These are phyloP conservation scores for Chrosomus eos DNA, from an alignment of 2,797 vertebrate species.

Conservation along the genomic window DNA sequence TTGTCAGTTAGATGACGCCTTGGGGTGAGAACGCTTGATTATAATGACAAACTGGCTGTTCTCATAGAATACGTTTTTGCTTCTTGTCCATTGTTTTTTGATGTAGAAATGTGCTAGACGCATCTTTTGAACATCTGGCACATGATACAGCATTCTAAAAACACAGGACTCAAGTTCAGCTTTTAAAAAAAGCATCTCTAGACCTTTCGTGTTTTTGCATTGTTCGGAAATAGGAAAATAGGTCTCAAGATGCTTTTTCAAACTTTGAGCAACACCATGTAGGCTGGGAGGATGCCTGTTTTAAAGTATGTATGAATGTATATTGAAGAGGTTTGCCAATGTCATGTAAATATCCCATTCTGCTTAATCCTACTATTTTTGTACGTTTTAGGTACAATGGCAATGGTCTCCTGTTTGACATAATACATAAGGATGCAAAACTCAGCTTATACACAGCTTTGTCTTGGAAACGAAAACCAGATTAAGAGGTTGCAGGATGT, in stretches of 20 bases:
- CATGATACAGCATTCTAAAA: background rate
- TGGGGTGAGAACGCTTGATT: no score
- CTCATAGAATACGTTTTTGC: background rate
- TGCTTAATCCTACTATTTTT: background rate
- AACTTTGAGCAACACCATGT: background rate
- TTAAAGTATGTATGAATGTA: background rate
- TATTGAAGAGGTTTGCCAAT: background rate
- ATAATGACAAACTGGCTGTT: background rate
- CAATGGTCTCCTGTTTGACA: background rate
- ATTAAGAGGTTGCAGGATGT: background rate
- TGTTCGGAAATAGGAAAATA: background rate
- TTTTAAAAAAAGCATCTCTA: background rate
- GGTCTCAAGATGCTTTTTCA: background rate
- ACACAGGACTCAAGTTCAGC: background rate
- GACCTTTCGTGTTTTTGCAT: background rate
- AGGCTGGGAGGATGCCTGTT: no score
- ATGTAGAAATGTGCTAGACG: background rate
- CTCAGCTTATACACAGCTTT: background rate
- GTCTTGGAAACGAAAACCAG: background rate
- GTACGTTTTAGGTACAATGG: background rate
- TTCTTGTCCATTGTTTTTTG: background rate
- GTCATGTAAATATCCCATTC: background rate
- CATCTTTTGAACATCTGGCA: background rate
- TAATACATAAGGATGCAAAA: background rate
- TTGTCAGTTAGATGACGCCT: no score